Percentiles rank a stretch among this genome's conserved stretches.
Evolutionary conservation across 1,140 invertebrate species (phyloP).

Genomic region (Lepidurus apus): DNA sequence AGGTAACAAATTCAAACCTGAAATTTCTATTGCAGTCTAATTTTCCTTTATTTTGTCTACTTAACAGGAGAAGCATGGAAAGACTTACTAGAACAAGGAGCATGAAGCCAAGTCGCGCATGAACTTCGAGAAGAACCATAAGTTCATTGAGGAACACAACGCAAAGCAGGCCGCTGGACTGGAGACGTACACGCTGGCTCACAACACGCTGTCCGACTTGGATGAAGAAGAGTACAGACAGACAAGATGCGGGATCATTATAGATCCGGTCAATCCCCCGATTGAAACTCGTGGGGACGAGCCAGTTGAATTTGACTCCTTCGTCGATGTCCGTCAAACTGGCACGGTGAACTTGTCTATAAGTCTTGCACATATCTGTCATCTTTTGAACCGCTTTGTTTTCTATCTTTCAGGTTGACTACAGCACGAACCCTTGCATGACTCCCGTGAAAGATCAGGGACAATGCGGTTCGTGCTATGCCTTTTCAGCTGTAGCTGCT

Average conservation of each 20-base stretch:
- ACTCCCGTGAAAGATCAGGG: constrained; percentile 37
- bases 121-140: constrained; percentile 21
- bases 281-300: neutral
- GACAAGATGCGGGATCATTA: neutral
- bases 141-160: constrained; percentile 30
- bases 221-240: neutral
- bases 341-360: neutral
- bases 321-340: neutral
- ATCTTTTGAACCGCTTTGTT: neutral
- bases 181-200: neutral
- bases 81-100: too few species aligned
- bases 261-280: neutral
- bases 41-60: too few species aligned
- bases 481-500: constrained; percentile 41
- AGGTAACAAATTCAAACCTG: too few species aligned
- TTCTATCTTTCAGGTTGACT: constrained; percentile 24
- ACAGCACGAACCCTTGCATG: constrained; percentile 26
- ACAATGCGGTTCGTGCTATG: constrained; percentile 46
- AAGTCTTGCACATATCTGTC: neutral
- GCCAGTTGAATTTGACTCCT: neutral
- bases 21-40: too few species aligned
- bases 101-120: constrained; percentile 23
- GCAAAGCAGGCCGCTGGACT: neutral
- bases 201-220: constrained; percentile 25
- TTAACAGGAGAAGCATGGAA: too few species aligned